Evolutionary conservation across 92 coral and sea anemone genomes (phyloP).

Genomic region (Bergia puertoricense): DNA sequence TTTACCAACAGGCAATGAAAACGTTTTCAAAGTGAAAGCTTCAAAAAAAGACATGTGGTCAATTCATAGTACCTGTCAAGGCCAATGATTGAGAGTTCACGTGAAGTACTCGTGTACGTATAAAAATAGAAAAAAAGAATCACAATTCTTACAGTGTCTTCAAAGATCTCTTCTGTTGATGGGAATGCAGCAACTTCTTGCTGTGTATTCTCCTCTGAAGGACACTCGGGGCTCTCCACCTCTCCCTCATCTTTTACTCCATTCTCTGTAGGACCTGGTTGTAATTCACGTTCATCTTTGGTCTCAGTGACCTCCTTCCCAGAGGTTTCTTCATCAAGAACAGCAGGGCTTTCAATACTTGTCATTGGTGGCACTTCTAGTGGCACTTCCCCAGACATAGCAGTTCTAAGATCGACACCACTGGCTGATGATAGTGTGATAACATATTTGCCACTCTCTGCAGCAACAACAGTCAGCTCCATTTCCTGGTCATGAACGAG

Average conservation of each 20-base stretch:
- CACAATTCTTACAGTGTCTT: conserved; percentile 19
- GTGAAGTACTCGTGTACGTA: neutral
- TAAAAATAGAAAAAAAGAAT: neutral
- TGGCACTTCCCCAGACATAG: conserved; percentile 17
- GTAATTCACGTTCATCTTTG: neutral
- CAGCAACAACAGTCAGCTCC: conserved; percentile 27
- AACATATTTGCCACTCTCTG: conserved; percentile 13
- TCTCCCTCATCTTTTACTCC: neutral
- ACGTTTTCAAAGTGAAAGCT: no score
- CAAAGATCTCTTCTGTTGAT: neutral
- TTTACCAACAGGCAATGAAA: no score
- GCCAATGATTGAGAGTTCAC: neutral
- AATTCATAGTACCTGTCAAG: neutral
- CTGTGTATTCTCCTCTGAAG: neutral
- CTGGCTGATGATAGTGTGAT: conserved; percentile 16
- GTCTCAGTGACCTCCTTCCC: neutral
- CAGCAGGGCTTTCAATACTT: neutral
- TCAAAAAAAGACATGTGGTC: no score
- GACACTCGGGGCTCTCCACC: neutral
- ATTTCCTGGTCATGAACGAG: conserved; percentile 42
- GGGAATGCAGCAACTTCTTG: neutral
- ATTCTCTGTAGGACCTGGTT: neutral
- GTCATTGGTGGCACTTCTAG: neutral
- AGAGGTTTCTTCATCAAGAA: neutral
- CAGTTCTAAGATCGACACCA: conserved; percentile 35